Evolutionary conservation across 2,888 invertebrate genomes (phyloP).

Genomic region (Coleophora flavipennella): DNA sequence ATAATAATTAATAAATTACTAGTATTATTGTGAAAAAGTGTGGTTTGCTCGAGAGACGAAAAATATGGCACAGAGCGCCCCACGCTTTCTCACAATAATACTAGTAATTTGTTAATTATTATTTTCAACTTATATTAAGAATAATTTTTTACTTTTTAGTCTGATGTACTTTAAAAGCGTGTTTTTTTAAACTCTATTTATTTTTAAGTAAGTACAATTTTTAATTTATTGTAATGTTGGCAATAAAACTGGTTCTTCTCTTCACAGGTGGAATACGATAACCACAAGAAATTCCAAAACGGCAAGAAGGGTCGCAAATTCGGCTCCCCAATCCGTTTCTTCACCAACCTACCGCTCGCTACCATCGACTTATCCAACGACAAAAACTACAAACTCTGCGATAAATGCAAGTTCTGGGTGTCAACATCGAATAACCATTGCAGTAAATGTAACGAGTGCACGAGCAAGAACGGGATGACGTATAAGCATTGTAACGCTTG

Average conservation of each 20-base stretch:
- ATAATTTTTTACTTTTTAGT: too few relatives aligned
- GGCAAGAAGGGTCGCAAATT: constrained; percentile 77
- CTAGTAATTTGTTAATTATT: too few relatives aligned
- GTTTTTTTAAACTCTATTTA: too few relatives aligned
- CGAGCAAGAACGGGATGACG: constrained; percentile 76
- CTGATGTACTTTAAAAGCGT: too few relatives aligned
- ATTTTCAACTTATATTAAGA: too few relatives aligned
- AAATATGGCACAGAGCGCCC: too few relatives aligned
- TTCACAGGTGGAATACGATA: constrained; percentile 82
- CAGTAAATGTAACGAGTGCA: constrained; percentile 47
- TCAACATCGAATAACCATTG: constrained; percentile 50
- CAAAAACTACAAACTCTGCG: constrained; percentile 84
- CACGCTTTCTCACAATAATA: too few relatives aligned
- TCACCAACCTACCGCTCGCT: constrained; percentile 81
- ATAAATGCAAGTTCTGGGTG: constrained; percentile 79
- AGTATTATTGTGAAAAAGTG: too few relatives aligned
- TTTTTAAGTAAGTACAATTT: too few relatives aligned
- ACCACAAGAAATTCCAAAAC: constrained; percentile 81
- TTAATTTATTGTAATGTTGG: too few relatives aligned
- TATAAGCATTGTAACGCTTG: constrained; percentile 85
- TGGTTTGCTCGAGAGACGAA: too few relatives aligned
- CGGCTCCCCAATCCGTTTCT: constrained; percentile 90
- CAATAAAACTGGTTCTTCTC: constrained; percentile 24
- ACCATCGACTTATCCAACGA: constrained; percentile 59
- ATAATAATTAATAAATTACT: too few relatives aligned